A percentile compares a stretch with the other conserved stretches of the same genome.
phyloP scores from a whole-genome alignment of 2,113 vertebrate genomes.

The Stomatorhinus ivindoensis region DNA sequence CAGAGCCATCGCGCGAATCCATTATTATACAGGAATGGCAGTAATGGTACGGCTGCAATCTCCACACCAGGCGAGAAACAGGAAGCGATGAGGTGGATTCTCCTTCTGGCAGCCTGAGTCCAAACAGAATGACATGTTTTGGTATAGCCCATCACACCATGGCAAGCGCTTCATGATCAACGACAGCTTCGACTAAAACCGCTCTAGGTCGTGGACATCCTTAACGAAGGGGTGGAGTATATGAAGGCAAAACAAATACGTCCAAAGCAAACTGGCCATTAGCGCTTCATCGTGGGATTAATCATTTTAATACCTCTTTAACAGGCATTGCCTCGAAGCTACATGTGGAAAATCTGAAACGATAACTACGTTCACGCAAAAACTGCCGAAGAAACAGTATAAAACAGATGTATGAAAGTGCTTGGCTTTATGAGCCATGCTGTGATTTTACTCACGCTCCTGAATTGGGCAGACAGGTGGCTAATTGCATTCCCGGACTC shows the following conservation, averaged over 20 bases:
- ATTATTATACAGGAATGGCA: neutral
- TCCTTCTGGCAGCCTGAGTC: neutral
- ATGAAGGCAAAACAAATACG: neutral
- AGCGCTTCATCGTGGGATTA: neutral
- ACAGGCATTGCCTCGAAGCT: neutral
- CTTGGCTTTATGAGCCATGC: neutral
- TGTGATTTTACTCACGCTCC: neutral
- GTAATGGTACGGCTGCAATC: neutral
- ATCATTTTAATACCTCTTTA: neutral
- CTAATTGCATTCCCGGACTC: conserved; percentile 3
- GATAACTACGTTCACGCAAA: neutral
- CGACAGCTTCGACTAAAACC: neutral
- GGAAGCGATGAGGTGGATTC: neutral
- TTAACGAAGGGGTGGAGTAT: neutral
- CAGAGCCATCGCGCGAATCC: neutral
- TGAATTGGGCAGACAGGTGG: neutral
- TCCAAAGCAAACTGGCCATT: neutral
- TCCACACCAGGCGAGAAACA: neutral
- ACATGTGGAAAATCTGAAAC: neutral
- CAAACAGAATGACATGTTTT: neutral
- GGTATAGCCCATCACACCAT: neutral
- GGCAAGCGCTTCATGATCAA: neutral
- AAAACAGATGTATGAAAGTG: neutral
- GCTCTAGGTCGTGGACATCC: neutral
- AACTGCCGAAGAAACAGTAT: neutral